These are phyloP conservation scores for Cataglyphis hispanica DNA, from an alignment of 1,140 invertebrate species.

Conservation along the genomic window DNA sequence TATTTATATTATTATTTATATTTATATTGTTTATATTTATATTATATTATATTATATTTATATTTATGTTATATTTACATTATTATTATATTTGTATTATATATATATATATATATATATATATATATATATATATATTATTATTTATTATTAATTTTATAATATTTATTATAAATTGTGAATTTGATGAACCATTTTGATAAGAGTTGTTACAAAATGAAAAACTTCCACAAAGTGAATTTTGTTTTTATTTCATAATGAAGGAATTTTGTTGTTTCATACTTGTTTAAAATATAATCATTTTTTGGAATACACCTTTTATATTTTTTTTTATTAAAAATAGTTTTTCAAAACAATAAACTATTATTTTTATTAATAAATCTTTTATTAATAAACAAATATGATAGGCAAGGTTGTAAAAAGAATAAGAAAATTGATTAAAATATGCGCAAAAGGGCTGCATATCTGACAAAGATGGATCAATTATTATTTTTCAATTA, in stretches of 20 bases:
- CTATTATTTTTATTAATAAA: neutral
- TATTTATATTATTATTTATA: too few species aligned
- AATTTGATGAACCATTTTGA: slow-evolving; percentile 5
- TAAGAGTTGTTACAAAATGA: neutral
- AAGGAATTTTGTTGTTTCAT: neutral
- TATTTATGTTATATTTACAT: too few species aligned
- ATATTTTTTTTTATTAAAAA: too few species aligned
- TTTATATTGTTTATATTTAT: too few species aligned
- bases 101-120: too few species aligned
- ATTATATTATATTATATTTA: too few species aligned
- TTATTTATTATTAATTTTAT: too few species aligned
- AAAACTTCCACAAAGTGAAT: neutral
- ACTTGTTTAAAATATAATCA: neutral
- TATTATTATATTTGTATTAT: too few species aligned
- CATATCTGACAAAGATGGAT: neutral
- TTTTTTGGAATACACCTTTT: neutral
- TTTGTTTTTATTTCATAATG: neutral
- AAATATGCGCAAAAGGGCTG: neutral
- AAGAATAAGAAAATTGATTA: neutral
- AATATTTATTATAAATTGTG: neutral
- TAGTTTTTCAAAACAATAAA: neutral
- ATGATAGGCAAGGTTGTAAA: neutral
- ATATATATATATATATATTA: too few species aligned
- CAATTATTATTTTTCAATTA: neutral
- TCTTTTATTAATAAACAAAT: neutral